Conservation (phyloP, 2,888 invertebrate species). For the Gastrophysa polygoni region DNA sequence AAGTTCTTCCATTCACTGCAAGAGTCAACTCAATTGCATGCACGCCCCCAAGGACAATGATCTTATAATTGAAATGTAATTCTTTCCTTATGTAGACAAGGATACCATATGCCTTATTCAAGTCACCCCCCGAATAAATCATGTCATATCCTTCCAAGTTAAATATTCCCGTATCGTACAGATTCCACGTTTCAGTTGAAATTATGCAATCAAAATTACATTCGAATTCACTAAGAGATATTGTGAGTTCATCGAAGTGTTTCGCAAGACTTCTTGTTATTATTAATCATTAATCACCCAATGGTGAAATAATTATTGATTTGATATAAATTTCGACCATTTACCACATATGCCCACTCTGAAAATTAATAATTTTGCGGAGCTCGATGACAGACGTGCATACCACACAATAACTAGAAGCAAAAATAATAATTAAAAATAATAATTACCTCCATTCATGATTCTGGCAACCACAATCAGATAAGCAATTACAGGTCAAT, state of each 20-base stretch:
- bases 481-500: slow-evolving; percentile 15
- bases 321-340: slow-evolving; percentile 5
- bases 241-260: slow-evolving; percentile 5
- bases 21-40: slow-evolving; percentile 12
- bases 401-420: slow-evolving; percentile 14
- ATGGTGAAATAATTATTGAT: too few species aligned
- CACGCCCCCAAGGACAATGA: too few species aligned
- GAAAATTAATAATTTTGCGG: slow-evolving; percentile 1
- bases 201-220: slow-evolving; percentile 4
- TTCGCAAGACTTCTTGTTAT: slow-evolving; percentile 11
- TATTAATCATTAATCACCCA: too few species aligned
- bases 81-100: slow-evolving; percentile 4
- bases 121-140: slow-evolving; percentile 3
- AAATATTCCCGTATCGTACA: too few species aligned
- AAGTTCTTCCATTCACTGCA: neutral
- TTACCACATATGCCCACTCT: neutral
- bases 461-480: slow-evolving; percentile 3
- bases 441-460: slow-evolving; percentile 9
- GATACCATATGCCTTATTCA: slow-evolving; percentile 5
- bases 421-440: slow-evolving; percentile 10
- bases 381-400: slow-evolving; percentile 2
- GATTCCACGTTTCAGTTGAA: slow-evolving; percentile 8
- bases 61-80: slow-evolving; percentile 4
- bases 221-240: slow-evolving; percentile 7
- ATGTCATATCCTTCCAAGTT: too few species aligned